Base-by-base conservation (phyloP, 2,113 vertebrate species). In the Cygnus atratus region DNA sequence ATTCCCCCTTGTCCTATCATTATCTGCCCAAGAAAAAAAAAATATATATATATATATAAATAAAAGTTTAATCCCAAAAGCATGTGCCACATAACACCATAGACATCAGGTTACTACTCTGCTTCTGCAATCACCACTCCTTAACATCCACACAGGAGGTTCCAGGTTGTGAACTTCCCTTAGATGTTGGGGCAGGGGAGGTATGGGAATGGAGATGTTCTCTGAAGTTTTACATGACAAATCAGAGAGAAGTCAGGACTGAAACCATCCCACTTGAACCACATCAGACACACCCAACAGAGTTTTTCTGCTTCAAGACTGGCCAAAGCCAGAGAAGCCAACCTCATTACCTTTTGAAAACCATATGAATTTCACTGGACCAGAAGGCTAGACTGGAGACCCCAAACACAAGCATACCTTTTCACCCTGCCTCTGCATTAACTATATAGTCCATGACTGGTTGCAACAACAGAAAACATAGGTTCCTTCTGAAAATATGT, bases 341-440 rank as follows among this genome's bases (percentile, higher is more conserved):
- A 66, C n/a, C 31, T 20, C 80, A 44, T 11, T 18, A 13, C 63
- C 55, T 77, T 10, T 11, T 57, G 33, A 71, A 88, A 5, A 77
- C 52, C 55, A n/a, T 12, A 48, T 0, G 0, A 18, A 61, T 82
- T 59, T 29, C 2, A 67, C 11, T 5, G 15, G 29, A 63, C 11
- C 28, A 72, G 67, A 8, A 54, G 43, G 35, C 52, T 35, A 37
- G 25, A n/a, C 39, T 77, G 70, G 39, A 68, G 68, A 71, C 4
- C 13, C 41, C 70, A 66, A 59, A 65, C 5, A 4, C 17, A 43
- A 84, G 50, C 6, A 75, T 2, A 6, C 8, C 25, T 46, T 48
- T 46, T 52, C 70, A 19, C 26, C 54, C 33, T 62, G 33, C 48
- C 41, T 84, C 66, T 29, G 13, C 67, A 33, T 5, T 37, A 66